Conservation (phyloP, 2,113 vertebrate species). For the Falco punctatus region DNA sequence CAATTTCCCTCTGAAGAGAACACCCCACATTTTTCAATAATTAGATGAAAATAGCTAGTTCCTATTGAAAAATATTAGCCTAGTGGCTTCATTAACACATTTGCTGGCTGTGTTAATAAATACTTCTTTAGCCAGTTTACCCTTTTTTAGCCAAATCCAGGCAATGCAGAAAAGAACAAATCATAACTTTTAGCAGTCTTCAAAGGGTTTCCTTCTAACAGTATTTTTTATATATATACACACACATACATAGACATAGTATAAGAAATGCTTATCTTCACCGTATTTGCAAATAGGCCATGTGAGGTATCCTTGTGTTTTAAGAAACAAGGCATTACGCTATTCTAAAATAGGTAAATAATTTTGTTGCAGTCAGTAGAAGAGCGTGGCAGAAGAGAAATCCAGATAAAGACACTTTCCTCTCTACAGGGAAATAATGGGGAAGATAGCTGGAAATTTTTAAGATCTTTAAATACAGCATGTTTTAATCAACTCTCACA, state of each 20-base stretch:
- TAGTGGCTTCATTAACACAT: background rate
- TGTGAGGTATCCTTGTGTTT: background rate
- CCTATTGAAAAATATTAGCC: background rate
- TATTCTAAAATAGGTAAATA: background rate
- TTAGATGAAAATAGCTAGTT: background rate
- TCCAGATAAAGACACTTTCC: background rate
- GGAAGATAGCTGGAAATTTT: background rate
- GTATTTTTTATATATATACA: too few relatives aligned
- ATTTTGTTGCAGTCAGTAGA: background rate
- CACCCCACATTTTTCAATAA: background rate
- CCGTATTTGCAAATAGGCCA: background rate
- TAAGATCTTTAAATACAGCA: background rate
- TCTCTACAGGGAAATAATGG: background rate
- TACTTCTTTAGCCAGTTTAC: background rate
- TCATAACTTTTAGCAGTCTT: background rate
- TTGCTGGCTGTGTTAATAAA: background rate
- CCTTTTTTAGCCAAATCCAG: background rate
- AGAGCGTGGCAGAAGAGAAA: background rate
- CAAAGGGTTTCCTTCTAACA: background rate
- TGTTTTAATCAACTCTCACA: background rate
- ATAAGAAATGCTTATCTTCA: background rate
- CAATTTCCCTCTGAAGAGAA: background rate
- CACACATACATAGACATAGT: too few relatives aligned
- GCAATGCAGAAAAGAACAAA: background rate
- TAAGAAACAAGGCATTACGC: background rate